phyloP scores from a whole-genome alignment of 2,113 vertebrate species.

The Halcyon senegalensis region DNA sequence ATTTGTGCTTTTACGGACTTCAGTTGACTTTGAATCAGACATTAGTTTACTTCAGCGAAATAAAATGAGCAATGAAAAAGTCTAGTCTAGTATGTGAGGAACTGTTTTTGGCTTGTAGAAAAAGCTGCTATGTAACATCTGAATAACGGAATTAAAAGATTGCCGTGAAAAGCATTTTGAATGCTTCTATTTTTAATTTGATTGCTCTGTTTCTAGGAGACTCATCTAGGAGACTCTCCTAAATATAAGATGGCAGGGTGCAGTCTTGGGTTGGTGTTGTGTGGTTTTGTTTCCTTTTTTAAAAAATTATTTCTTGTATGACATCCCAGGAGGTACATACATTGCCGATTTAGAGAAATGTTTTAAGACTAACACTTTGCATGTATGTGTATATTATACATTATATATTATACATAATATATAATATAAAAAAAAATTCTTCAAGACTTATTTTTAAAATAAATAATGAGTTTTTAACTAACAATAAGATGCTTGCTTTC shows the following conservation, averaged over 20 bases:
- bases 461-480: constrained; percentile 5
- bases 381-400: not conserved
- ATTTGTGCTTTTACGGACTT: not conserved
- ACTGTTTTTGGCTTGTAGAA: not conserved
- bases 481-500: constrained; percentile 30
- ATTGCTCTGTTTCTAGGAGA: not conserved
- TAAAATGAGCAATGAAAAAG: not conserved
- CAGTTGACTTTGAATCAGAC: not conserved
- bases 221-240: not conserved
- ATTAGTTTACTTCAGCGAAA: not conserved
- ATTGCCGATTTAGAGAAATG: not conserved
- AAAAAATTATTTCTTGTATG: not conserved
- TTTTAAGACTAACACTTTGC: not conserved
- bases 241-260: not conserved
- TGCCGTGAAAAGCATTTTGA: not conserved
- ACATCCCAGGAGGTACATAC: not conserved
- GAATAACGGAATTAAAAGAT: not conserved
- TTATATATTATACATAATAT: not conserved
- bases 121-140: not conserved
- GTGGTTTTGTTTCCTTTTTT: not conserved
- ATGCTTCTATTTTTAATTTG: not conserved
- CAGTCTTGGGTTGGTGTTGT: not conserved
- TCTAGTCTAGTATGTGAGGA: not conserved
- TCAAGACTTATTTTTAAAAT: not conserved
- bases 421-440: not conserved